These are phyloP conservation scores for Whitmania pigra DNA, from an alignment of 1,140 invertebrate genomes.

Conservation along the genomic window DNA sequence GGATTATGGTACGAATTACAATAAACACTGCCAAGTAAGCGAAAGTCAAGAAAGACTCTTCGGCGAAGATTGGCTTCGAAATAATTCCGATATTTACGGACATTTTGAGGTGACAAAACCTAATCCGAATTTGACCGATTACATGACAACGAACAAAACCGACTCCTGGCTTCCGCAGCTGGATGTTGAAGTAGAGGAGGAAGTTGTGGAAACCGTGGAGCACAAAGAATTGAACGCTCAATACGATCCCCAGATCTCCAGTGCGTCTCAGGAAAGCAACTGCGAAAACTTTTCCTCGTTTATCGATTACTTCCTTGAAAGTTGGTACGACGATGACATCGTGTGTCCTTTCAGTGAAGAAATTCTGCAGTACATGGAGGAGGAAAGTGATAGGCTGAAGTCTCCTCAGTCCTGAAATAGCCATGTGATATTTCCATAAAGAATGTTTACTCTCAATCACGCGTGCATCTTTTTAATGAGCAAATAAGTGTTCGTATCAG, in stretches of 20 bases:
- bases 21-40: neutral
- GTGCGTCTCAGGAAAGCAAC: neutral
- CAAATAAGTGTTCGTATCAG: too few relatives aligned
- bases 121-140: neutral
- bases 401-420: too few relatives aligned
- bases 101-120: neutral
- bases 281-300: constrained; percentile 1
- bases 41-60: constrained; percentile 8
- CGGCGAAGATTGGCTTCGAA: constrained; percentile 5
- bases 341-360: constrained; percentile 9
- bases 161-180: constrained; percentile 6
- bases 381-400: neutral
- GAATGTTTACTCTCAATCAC: too few relatives aligned
- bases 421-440: too few relatives aligned
- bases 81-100: neutral
- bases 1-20: too few relatives aligned
- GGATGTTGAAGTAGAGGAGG: neutral
- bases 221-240: neutral
- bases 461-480: too few relatives aligned
- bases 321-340: constrained; percentile 10
- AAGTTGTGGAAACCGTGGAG: constrained; percentile 6
- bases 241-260: neutral
- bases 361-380: neutral
- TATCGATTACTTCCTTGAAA: constrained; percentile 9
- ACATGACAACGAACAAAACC: constrained; percentile 7